Evolutionary conservation across 2,113 vertebrate genomes (phyloP).

Genomic region (Tragelaphus scriptus): DNA sequence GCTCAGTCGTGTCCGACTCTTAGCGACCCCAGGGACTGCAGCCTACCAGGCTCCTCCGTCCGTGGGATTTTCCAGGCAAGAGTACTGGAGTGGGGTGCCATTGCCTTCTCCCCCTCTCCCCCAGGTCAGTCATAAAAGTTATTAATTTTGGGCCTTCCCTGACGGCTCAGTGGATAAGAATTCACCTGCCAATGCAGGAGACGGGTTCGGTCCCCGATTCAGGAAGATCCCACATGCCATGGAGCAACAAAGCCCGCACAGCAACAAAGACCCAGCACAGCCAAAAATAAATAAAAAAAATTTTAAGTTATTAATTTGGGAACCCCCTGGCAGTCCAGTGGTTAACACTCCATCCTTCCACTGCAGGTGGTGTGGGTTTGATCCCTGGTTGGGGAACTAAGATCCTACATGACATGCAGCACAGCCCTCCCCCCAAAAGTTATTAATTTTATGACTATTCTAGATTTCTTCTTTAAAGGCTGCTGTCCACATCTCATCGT

Average conservation of each 20-base stretch:
- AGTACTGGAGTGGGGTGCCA: too few species aligned
- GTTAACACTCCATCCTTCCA: not conserved
- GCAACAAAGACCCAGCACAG: not conserved
- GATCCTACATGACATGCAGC: not conserved
- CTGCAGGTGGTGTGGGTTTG: not conserved
- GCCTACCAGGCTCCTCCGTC: too few species aligned
- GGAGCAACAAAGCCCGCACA: not conserved
- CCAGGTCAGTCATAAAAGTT: not conserved
- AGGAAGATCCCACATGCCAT: not conserved
- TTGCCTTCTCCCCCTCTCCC: too few species aligned
- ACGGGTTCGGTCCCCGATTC: rapidly evolving
- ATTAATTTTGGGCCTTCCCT: not conserved
- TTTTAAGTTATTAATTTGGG: not conserved
- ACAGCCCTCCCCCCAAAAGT: rapidly evolving
- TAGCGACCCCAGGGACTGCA: too few species aligned
- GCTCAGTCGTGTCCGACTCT: too few species aligned
- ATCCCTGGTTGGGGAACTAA: not conserved
- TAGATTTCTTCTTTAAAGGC: not conserved
- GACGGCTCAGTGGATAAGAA: not conserved
- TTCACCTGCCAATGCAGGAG: not conserved
- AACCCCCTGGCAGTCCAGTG: not conserved
- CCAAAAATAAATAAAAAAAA: not conserved
- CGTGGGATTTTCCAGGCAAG: too few species aligned
- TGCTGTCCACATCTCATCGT: not conserved
- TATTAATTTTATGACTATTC: not conserved